Base-by-base conservation (phyloP, 1,140 invertebrate species). In the Ooceraea biroi region DNA sequence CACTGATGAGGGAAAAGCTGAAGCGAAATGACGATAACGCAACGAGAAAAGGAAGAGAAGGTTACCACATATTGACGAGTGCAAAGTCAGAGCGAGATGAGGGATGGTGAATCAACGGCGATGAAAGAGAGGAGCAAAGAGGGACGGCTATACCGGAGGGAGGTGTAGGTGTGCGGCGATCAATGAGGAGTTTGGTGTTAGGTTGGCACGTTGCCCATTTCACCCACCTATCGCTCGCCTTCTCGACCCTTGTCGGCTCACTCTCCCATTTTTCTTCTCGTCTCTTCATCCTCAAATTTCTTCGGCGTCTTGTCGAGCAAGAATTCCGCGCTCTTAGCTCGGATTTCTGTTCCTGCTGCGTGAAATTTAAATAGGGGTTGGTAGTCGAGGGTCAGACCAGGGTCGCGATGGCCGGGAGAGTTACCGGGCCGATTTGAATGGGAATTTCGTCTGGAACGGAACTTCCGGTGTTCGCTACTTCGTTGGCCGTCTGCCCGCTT, bases 191-290 rank as follows among this genome's bases (percentile, higher is more conserved):
- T 87, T 88, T 63, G 85, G 83, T 74, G 80, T 83, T 87, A 46
- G 50, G 66, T 87, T 91, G 86, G 89, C 86, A 91, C 36, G 50
- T 46, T 86, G 88, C 89, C 86, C 71, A 72, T 58, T 87, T 73
- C 61, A 58, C 58, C 60, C 58, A 36, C 7, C 36, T 36, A 36
- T 36, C 36, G 36, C 36, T 36, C 36, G 36, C 2, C 36, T 36
- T 83, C 60, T 58, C 72, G 36, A 7, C 44, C 57, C 52, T 22
- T 17, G 11, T n/a, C 66, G 30, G 19, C 44, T 85, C 68, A 57
- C 60, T 22, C 61, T 48, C n/a, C 58, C 19, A 36, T 46, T 44
- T 25, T 60, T 73, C 58, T 71, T 0, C 41, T 17, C 22, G 11
- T 68, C 36, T 73, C 73, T 83, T 76, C 44, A 83, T 68, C 85